These are phyloP conservation scores for Salarias fasciatus DNA, from an alignment of 2,797 vertebrate species.

Conservation along the genomic window DNA sequence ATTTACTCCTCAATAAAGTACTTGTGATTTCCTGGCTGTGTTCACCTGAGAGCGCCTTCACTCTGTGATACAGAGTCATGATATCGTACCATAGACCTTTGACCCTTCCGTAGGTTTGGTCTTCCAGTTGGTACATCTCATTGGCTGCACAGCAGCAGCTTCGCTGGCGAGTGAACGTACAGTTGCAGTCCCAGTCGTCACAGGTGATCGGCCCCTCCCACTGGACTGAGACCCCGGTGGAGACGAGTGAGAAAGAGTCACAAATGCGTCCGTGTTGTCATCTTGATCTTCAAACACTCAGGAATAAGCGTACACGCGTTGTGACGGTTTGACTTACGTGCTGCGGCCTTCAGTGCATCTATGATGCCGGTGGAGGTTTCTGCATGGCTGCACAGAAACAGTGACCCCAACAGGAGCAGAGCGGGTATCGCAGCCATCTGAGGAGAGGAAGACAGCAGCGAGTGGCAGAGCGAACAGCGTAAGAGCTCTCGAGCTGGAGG, in stretches of 20 bases:
- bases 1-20: not conserved
- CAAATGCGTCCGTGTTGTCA: not conserved
- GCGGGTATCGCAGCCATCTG: conserved; percentile 61
- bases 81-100: conserved; percentile 46
- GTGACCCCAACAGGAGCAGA: conserved; percentile 68
- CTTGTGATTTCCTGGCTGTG: not conserved
- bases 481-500: no score
- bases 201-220: conserved; percentile 56
- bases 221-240: conserved; percentile 37
- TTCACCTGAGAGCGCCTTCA: conserved; percentile 56
- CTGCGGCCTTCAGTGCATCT: conserved; percentile 51
- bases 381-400: conserved; percentile 59
- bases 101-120: conserved; percentile 45
- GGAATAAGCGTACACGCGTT: not conserved
- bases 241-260: not conserved
- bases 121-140: conserved; percentile 61
- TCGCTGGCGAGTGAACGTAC: conserved; percentile 64
- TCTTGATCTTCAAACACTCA: no score
- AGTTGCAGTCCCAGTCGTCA: conserved; percentile 72
- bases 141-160: conserved; percentile 80
- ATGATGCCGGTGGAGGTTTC: conserved; percentile 6
- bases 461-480: no score
- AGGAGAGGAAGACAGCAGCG: not conserved
- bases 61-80: conserved; percentile 22
- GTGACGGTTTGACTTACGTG: conserved; percentile 59